Percentiles rank a stretch among this genome's conserved stretches.
These are phyloP conservation scores for Eriocheir sinensis DNA, from an alignment of 1,140 invertebrate species.

Conservation along the genomic window DNA sequence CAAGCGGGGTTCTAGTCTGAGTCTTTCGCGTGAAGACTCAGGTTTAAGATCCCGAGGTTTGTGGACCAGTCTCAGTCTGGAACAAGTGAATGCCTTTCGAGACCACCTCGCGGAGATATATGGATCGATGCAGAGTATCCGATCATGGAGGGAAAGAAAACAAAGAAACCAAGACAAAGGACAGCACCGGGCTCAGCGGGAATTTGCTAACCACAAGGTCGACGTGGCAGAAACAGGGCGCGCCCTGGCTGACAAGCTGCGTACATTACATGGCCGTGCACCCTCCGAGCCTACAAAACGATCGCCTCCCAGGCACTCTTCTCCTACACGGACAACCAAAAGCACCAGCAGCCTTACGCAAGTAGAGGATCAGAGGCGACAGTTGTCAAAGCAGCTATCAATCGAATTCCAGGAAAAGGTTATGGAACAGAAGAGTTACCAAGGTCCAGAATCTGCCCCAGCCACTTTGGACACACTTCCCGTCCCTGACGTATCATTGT, in stretches of 20 bases:
- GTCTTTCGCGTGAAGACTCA: slow-evolving; percentile 75
- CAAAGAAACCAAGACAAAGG: slow-evolving; percentile 79
- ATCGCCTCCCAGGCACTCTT: slow-evolving; percentile 37
- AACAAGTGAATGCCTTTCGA: slow-evolving; percentile 91
- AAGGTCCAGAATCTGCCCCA: slow-evolving; percentile 57
- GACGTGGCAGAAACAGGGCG: slow-evolving; percentile 69
- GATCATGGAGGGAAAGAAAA: slow-evolving; percentile 81
- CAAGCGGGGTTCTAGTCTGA: slow-evolving; percentile 74
- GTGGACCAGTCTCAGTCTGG: slow-evolving; percentile 92
- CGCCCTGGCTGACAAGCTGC: slow-evolving; percentile 71
- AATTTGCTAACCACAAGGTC: slow-evolving; percentile 63
- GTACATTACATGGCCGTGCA: slow-evolving; percentile 64
- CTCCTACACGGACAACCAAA: slow-evolving; percentile 58
- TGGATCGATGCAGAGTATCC: slow-evolving; percentile 83
- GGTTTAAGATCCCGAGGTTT: slow-evolving; percentile 75
- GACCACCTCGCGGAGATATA: slow-evolving; percentile 92
- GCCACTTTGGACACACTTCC: slow-evolving; percentile 61
- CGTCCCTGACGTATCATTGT: slow-evolving; percentile 63
- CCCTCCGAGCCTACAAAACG: slow-evolving; percentile 58
- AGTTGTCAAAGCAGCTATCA: slow-evolving; percentile 77
- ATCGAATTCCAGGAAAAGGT: slow-evolving; percentile 78
- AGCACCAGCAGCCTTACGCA: slow-evolving; percentile 43
- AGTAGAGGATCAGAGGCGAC: slow-evolving; percentile 74
- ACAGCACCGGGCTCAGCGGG: slow-evolving; percentile 63
- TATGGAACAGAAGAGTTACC: slow-evolving; percentile 57